Percentiles rank a stretch among this genome's conserved stretches.
These are phyloP conservation scores for Brachystomella parvula DNA, from an alignment of 1,140 invertebrate species.

Conservation along the genomic window DNA sequence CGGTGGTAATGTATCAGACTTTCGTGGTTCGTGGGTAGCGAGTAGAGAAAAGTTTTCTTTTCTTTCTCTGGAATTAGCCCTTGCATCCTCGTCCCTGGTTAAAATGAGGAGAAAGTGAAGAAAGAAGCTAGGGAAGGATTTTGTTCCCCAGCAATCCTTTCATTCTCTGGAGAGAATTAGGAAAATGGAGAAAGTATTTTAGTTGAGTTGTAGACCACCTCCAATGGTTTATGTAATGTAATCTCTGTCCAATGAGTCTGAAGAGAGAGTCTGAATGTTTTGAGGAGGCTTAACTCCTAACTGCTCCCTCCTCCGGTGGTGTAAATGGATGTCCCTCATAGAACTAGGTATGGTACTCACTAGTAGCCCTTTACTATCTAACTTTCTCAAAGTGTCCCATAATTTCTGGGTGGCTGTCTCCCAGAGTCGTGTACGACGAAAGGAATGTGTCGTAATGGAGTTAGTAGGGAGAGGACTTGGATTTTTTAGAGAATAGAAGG, in stretches of 20 bases:
- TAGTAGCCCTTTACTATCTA: not conserved
- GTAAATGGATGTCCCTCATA: slow-evolving; percentile 10
- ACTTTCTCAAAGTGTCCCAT: slow-evolving; percentile 1
- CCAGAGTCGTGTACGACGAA: too few species aligned
- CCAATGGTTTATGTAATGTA: slow-evolving; percentile 2
- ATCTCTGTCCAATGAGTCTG: slow-evolving; percentile 1
- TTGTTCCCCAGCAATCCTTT: not conserved
- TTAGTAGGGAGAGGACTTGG: not conserved
- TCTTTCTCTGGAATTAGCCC: too few species aligned
- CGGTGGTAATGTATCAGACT: too few species aligned
- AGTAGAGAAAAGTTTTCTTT: too few species aligned
- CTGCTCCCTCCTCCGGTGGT: not conserved
- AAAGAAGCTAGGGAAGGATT: not conserved
- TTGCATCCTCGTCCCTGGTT: too few species aligned
- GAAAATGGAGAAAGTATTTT: too few species aligned
- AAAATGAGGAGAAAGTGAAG: not conserved
- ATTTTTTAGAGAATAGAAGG: not conserved
- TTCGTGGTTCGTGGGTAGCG: too few species aligned
- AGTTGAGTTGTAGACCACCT: slow-evolving; percentile 7
- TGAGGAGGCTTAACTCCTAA: not conserved
- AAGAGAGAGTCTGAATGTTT: too few species aligned
- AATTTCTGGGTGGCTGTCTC: slow-evolving; percentile 11
- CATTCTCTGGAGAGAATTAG: too few species aligned
- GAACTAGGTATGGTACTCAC: too few species aligned
- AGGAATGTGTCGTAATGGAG: too few species aligned